Conservation (phyloP, 2,113 vertebrate genomes). For the Climacteris rufus region DNA sequence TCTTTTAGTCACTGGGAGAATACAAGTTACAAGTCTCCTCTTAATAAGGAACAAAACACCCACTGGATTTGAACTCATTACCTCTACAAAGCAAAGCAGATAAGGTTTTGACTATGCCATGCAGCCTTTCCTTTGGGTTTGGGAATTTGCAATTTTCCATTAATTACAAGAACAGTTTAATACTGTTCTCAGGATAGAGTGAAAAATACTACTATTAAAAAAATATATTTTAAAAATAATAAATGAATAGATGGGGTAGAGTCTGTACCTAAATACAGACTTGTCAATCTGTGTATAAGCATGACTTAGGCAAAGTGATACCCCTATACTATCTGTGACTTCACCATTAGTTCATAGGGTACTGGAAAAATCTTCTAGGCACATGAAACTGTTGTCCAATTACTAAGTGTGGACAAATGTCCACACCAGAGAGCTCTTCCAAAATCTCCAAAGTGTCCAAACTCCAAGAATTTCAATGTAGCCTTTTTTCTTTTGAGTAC, state of each 20-base stretch:
- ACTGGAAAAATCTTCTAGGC: background rate
- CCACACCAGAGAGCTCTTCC: background rate
- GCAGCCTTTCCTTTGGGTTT: background rate
- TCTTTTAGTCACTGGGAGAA: background rate
- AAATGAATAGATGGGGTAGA: background rate
- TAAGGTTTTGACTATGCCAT: background rate
- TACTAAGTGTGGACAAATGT: background rate
- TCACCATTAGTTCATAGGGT: background rate
- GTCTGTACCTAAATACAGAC: background rate
- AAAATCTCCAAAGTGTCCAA: background rate
- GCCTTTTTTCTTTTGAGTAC: background rate
- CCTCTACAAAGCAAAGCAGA: constrained; percentile 16
- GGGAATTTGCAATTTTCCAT: constrained; percentile 1
- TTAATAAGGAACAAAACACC: constrained; percentile 9
- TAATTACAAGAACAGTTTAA: background rate
- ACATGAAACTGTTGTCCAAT: background rate
- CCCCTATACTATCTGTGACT: background rate
- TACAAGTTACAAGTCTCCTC: background rate
- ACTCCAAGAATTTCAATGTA: background rate
- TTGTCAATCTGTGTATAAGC: background rate
- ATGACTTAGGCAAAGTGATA: background rate
- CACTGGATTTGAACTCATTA: constrained; percentile 42
- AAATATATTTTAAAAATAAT: background rate
- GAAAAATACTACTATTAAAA: background rate
- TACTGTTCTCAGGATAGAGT: background rate